Base-by-base conservation (phyloP, 2,888 invertebrate species). In the Aporophyla lueneburgensis region DNA sequence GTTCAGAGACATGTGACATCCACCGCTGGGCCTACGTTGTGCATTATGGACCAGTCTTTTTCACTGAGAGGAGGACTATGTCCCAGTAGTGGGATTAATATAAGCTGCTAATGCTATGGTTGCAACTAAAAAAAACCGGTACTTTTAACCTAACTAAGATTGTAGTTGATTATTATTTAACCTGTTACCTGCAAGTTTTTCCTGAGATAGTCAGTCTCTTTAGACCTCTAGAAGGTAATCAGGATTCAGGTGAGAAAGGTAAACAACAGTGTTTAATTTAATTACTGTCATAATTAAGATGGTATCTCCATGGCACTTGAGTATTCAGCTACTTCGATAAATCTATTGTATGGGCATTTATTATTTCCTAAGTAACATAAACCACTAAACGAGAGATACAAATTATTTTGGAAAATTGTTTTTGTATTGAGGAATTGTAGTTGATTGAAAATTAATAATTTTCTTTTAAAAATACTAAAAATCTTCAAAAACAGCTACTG, bases 221-320 rank as follows among this genome's bases (percentile, higher is more conserved):
- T 27, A 5, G 27, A 27, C 54, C 33, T 33, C 33, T 33, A 33
- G 21, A 53, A 58, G 10, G 33, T 33, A 43, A 76, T 12, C 67
- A 5, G 21, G 33, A 9, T 76, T 53, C 24, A 16, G 33, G 33
- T 33, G 53, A 61, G 21, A 33, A 21, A 75, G 74, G 74, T 49
- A 49, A 75, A 56, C 62, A 10, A 21, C 40, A 7, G 16, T 24
- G 14, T 59, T 21, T 59, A 49, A 49, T 21, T 27, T 9, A 40
- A 33, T 40, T 27, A 69, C 19, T 46, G 5, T 54, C 51, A 68
- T 19, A 24, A 59, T 61, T 24, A 51, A 53, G 51, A 33, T n/a
- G 43, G 19, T 74, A 53, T 75, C 51, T 43, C 1, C 2, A 61
- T 21, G 5, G 16, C 59, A 59, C 69, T 16, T 43, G 16, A 14